Evolutionary conservation across 2,797 vertebrate species (phyloP).

Genomic region (Molossus molossus): DNA sequence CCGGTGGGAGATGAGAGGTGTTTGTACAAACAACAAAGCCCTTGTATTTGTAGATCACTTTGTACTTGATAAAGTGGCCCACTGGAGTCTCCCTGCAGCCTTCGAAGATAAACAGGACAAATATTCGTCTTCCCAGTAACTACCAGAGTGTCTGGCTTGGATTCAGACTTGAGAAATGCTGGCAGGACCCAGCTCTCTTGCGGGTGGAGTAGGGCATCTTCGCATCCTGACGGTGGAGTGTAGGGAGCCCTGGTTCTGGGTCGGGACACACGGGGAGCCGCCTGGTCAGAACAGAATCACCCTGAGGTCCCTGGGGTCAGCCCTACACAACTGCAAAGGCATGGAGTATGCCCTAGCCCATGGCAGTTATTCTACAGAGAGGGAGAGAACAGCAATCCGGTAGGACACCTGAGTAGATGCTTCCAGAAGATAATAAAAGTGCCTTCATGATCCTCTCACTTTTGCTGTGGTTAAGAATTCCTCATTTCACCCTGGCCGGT

Average conservation of each 20-base stretch:
- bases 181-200: neutral
- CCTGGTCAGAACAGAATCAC: neutral
- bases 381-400: neutral
- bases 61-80: constrained; percentile 66
- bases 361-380: neutral
- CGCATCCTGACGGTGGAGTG: neutral
- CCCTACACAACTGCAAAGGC: neutral
- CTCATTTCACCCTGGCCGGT: neutral
- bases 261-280: neutral
- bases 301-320: neutral
- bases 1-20: constrained; percentile 24
- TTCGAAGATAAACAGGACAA: constrained; percentile 66
- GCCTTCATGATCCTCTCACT: neutral
- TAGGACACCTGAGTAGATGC: neutral
- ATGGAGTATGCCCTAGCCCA: neutral
- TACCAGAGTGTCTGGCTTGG: neutral
- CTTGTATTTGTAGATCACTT: constrained; percentile 52
- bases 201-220: neutral
- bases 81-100: constrained; percentile 34
- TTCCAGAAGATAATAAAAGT: constrained; percentile 28
- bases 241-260: neutral
- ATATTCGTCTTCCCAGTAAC: constrained; percentile 54
- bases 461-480: neutral
- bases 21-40: constrained; percentile 75
- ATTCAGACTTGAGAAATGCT: neutral